Evolutionary conservation across 2,888 invertebrate species (phyloP), one percentile per base, ranked within the genome.

Genomic region (Gerosis bhagava): DNA sequence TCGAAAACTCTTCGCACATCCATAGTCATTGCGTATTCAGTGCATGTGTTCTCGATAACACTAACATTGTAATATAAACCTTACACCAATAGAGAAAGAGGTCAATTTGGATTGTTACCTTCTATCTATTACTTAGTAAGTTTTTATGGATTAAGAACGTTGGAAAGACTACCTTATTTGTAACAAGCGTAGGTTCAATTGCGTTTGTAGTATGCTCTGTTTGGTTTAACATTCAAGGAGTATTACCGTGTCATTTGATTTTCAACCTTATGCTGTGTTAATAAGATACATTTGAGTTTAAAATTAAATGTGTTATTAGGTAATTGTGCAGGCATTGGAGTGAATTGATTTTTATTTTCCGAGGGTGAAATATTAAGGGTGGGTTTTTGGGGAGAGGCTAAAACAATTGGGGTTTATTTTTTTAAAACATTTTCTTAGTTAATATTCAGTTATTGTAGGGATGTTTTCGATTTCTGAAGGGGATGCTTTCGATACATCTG

Each of bases 311-410:
- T 49, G 50, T 26, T 53, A 46, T 50, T 32, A 50, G 45, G 50
- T 49, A 53, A 53, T 53, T 50, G 53, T 35, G 44, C 42, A 46
- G 35, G 44, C 53, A 46, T 46, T 50, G 43, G 26, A 35, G 7
- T 17, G 41, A 48, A 48, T 49, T 49, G 49, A 49, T 49, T 49
- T 43, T 49, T 43, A 31, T 29, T 24, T 22, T 35, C 17, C 32
- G 36, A 43, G 28, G 37, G 31, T 39, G 39, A 46, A 39, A 31
- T 45, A 37, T 37, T 45, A 37, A 13, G 45, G 36, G 45, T 17
- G 37, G 17, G 1, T 1, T 5, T 3, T 6, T 19, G 17, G 16
- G 43, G 35, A 7, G 35, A 15, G 25, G 43, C 21, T 29, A 19
- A 21, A 28, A 35, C 35, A 36, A 35, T 28, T 44, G 43, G 19